Percentiles rank a stretch among this genome's conserved stretches.
These are phyloP conservation scores for Torymus auratus DNA, from an alignment of 2,888 invertebrate genomes.

Conservation along the genomic window DNA sequence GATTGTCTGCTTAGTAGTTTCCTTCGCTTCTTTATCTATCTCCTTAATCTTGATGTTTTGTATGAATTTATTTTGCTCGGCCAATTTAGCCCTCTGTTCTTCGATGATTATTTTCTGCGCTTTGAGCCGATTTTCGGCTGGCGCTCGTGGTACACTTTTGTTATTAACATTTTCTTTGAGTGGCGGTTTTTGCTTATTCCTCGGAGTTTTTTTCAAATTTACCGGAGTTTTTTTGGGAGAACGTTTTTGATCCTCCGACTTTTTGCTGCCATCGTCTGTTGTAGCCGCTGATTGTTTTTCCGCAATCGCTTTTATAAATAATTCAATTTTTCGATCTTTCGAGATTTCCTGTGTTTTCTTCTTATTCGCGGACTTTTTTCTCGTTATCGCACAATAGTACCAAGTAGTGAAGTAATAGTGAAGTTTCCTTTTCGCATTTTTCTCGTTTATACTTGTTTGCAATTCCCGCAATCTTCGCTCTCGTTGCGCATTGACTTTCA, in stretches of 20 bases:
- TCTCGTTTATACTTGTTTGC: conserved; percentile 62
- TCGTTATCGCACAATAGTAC: conserved; percentile 60
- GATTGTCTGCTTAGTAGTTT: conserved; percentile 77
- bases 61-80: conserved; percentile 85
- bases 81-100: conserved; percentile 83
- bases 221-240: neutral
- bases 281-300: conserved; percentile 65
- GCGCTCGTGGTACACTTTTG: conserved; percentile 56
- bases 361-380: no score
- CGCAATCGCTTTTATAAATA: conserved; percentile 68
- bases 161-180: neutral
- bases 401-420: conserved; percentile 66
- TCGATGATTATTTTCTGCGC: conserved; percentile 86
- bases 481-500: conserved; percentile 62
- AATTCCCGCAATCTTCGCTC: conserved; percentile 64
- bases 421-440: conserved; percentile 58
- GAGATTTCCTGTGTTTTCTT: conserved; percentile 48
- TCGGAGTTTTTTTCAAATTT: neutral
- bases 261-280: neutral
- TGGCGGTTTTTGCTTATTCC: neutral
- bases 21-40: conserved; percentile 81
- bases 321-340: conserved; percentile 70
- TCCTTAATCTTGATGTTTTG: conserved; percentile 85
- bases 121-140: conserved; percentile 70
- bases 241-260: conserved; percentile 34